phyloP scores from a whole-genome alignment of 1,140 invertebrate species.

The Anastatus disparis region DNA sequence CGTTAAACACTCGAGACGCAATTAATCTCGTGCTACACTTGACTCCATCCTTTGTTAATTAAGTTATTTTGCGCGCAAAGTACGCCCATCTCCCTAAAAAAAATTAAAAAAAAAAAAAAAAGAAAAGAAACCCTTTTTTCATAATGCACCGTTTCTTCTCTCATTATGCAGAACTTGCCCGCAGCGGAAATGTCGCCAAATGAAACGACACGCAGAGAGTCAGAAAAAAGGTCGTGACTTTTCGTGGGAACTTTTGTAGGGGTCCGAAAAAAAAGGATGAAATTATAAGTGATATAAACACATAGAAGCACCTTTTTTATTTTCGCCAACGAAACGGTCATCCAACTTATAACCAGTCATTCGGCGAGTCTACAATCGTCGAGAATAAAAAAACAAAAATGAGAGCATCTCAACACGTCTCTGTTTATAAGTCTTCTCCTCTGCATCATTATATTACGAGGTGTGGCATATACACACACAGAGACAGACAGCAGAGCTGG shows the following conservation, averaged over 20 bases:
- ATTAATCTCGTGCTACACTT: no score
- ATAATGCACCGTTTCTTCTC: background rate
- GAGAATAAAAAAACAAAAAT: constrained; percentile 15
- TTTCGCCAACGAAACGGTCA: constrained; percentile 28
- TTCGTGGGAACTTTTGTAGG: constrained; percentile 13
- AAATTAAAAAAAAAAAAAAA: background rate
- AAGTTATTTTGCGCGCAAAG: no score
- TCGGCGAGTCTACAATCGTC: constrained; percentile 25
- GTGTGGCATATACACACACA: constrained; percentile 60
- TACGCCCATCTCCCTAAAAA: background rate
- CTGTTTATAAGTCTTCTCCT: background rate
- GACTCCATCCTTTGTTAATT: no score
- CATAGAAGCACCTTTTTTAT: constrained; percentile 20
- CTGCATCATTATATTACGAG: constrained; percentile 41
- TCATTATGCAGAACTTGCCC: background rate
- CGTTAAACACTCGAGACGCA: no score
- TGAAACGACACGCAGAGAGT: background rate
- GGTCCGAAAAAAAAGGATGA: constrained; percentile 22
- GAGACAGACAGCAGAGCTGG: no score
- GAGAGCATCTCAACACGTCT: constrained; percentile 19
- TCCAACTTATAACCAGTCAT: constrained; percentile 19
- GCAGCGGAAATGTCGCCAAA: constrained; percentile 1
- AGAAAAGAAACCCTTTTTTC: no score
- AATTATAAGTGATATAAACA: constrained; percentile 1
- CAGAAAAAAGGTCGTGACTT: background rate